Base-by-base conservation (phyloP, 2,888 invertebrate genomes). In the Osmoderma eremita region DNA sequence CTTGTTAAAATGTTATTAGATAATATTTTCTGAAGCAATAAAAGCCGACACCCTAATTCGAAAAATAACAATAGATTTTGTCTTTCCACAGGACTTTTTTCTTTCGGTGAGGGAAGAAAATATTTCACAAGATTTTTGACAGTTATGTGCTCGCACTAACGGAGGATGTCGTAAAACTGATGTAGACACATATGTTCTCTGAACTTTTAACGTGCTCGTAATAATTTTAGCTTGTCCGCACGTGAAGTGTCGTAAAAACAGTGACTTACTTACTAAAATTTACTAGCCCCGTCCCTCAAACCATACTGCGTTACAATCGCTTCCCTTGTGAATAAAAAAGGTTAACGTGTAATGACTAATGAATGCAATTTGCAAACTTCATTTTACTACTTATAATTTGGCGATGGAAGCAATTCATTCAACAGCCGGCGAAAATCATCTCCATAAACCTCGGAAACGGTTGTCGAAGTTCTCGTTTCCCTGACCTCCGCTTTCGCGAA, bases 161-260 rank as follows among this genome's bases (percentile, higher is more conserved):
- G 17, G 18, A 48, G 48, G 18, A 48, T 20, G 48, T 48, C 48
- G 48, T 48, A 48, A 48, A 48, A 18, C 18, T 48, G 48, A 48
- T 48, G 48, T 48, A 18, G 17, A 48, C 48, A 48, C 48, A 48
- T 48, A 13, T 48, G 20, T 48, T 48, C 18, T 48, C 20, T 48
- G 48, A 20, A 48, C 13, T 13, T 13, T 15, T 17, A n/a, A 48
- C 20, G 48, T 1, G 18, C 48, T 20, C 17, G 48, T 48, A 48
- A 48, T 48, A 48, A 17, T 48, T 48, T 48, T 8, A 48, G 18
- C 48, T 18, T 20, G 20, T 48, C 18, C 20, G 18, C 20, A 17
- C 18, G 20, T 8, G 18, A 48, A 48, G 20, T n/a, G 20, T 17
- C 18, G 20, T 48, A 48, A 48, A 48, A 48, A 10, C 6, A 30